Evolutionary conservation across 53 echinoderm and acorn worm genomes (phyloP), one percentile per base, ranked within the genome.

Genomic region (Holothuria leucospilota): DNA sequence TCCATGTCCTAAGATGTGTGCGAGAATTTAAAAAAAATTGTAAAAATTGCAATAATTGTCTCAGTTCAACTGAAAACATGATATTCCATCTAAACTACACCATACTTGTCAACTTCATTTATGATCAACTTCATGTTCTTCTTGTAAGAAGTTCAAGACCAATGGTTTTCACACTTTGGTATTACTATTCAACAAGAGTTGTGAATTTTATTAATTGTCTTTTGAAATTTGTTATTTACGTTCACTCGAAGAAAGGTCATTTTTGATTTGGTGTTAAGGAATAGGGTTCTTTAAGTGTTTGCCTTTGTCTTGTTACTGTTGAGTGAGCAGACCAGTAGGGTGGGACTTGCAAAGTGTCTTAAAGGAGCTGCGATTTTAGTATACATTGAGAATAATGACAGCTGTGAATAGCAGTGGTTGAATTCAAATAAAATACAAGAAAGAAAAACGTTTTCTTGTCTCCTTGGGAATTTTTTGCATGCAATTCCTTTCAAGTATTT

Each of bases 321-420:
- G 49, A 75, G 75, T 75, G 75, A 75, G 24, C 75, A 75, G 51
- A 75, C 25, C 16, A n/a, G 51, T n/a, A 26, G 75, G 75, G 75
- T 75, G 75, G 75, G 52, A 75, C 75, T 75, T 75, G 24, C 24
- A 75, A 75, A 75, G 51, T 75, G 51, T 75, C 75, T 75, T 75
- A 26, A 75, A 75, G 75, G 41, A 49, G 26, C 15, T 51, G 7
- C 51, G 9, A 75, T 41, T 75, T 40, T 23, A 26, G 11, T 27
- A 75, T 26, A 49, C 49, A 75, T 26, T 49, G 75, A 46, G 75
- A 75, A 75, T 75, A 75, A 75, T 75, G 75, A 75, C 75, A 75
- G 75, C 75, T 75, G 75, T 75, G 75, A 75, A 75, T 51, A 49
- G 38, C 51, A 75, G 52, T 75, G 52, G 75, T 49, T 56, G 56